Evolutionary conservation across 2,113 vertebrate genomes (phyloP).

Genomic region (Marmota flaviventris): DNA sequence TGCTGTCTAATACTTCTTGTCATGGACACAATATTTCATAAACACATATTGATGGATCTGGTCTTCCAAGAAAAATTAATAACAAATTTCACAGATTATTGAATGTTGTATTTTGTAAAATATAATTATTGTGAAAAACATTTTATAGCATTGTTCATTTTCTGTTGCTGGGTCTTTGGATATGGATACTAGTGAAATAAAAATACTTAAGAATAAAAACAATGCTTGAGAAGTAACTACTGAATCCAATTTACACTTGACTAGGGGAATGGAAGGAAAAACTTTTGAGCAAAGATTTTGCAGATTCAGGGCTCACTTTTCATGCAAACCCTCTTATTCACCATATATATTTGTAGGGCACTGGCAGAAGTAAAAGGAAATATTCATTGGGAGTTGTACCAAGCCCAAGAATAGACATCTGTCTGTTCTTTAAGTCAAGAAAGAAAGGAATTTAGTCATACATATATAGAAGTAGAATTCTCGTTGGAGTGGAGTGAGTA

Average conservation of each 20-base stretch:
- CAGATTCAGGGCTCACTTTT: neutral
- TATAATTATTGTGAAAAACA: neutral
- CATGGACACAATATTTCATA: neutral
- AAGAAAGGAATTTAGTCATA: neutral
- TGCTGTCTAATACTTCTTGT: neutral
- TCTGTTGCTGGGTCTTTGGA: neutral
- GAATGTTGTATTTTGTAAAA: neutral
- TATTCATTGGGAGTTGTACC: neutral
- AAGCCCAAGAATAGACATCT: neutral
- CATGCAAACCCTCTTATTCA: neutral
- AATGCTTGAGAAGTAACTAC: neutral
- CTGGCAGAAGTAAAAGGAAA: constrained; percentile 11
- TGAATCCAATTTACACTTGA: neutral
- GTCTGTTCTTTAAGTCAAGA: constrained; percentile 14
- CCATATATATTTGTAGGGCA: neutral
- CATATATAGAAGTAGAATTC: constrained; percentile 26
- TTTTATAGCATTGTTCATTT: neutral
- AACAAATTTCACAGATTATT: neutral
- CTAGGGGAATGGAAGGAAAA: neutral
- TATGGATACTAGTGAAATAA: neutral
- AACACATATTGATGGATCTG: neutral
- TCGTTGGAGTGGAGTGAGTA: neutral
- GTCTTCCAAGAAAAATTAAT: neutral
- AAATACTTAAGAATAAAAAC: neutral
- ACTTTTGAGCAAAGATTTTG: neutral